Evolutionary conservation across 2,113 vertebrate genomes (phyloP), one percentile per base, ranked within the genome.

Genomic region (Anarrhichthys ocellatus): DNA sequence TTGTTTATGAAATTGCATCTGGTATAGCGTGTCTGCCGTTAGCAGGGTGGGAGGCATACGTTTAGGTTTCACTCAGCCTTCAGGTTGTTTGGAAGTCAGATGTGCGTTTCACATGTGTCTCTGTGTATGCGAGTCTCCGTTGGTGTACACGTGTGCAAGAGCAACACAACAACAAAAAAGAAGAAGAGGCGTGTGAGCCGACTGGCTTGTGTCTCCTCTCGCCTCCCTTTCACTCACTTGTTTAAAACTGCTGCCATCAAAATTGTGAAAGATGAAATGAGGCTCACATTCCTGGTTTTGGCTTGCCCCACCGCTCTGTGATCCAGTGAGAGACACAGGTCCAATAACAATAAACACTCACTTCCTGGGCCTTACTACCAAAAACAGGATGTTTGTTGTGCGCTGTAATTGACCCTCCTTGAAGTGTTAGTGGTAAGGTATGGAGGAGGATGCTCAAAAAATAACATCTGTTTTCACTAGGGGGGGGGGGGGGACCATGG

Each of bases 341-440:
- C 92, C 91, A 93, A 91, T 92, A 94, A 94, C 91, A 95, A 95
- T 95, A 95, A 95, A 94, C 92, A 93, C 85, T 88, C 87, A 91
- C 92, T 92, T 94, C 87, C 89, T 92, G 85, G 78, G 81, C 87
- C 82, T 68, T 65, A 63, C 81, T 93, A 92, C 94, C 94, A 93
- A 93, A 95, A 93, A 92, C 92, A 91, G 93, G 92, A 95, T 95
- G 94, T 94, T 95, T 96, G 91, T 88, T 92, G 91, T 73, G 82
- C 94, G 92, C 83, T 92, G 92, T 94, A 96, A 94, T 94, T 93
- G 92, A 94, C 85, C 91, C 89, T 95, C 93, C 93, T 89, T 93
- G 87, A 94, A 94, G 92, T 93, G 90, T 94, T 93, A 85, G 91
- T 86, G 90, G 84, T 92, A 94, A 92, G 88, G 92, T 92, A 91